Evolutionary conservation across 2,888 invertebrate genomes (phyloP), one percentile per base, ranked within the genome.

Genomic region (Aphelenchoides bicaudatus): DNA sequence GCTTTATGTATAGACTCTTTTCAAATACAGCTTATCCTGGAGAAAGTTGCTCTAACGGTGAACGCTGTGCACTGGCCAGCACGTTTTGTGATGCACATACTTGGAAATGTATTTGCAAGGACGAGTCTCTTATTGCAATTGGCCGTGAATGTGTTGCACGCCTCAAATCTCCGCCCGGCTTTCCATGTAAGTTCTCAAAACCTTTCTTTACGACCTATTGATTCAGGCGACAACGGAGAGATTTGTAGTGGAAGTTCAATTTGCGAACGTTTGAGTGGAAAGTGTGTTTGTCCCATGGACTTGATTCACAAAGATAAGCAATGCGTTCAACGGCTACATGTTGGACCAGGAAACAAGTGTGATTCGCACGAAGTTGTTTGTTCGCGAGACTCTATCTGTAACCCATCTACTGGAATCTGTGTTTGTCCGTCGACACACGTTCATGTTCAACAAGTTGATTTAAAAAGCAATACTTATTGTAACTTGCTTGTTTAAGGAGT

Each of bases 141-240:
- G 64, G 63, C 3, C 58, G 66, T 6, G 59, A 56, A 6, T 74
- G 74, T 34, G 63, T 70, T 5, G 65, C 66, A 28, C 55, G 73
- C n/a, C 64, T 74, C 3, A 56, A 71, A 2, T 67, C 72, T 16
- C 72, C 74, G 49, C 76, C 75, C 2, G 75, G 75, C 27, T 71
- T 68, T 37, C 72, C 74, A 13, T 75, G 74, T 49, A 64, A 61
- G 16, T 69, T 71, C 56, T 70, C 69, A 4, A 72, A 64, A 30
- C 48, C 66, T 5, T 71, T 70, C 39, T 56, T 59, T 16, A 64
- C 62, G 21, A 59, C 61, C 29, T 43, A 10, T 19, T 53, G n/a
- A 59, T 64, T 60, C 27, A 66, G 67, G 56, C 3, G 30, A 47
- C 34, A 54, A 62, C 8, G 74, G 74, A 3, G 70, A 69, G 10